Evolutionary conservation across 2,888 invertebrate genomes (phyloP), one percentile per base, ranked within the genome.

Genomic region (Lasioglossum malachurum): DNA sequence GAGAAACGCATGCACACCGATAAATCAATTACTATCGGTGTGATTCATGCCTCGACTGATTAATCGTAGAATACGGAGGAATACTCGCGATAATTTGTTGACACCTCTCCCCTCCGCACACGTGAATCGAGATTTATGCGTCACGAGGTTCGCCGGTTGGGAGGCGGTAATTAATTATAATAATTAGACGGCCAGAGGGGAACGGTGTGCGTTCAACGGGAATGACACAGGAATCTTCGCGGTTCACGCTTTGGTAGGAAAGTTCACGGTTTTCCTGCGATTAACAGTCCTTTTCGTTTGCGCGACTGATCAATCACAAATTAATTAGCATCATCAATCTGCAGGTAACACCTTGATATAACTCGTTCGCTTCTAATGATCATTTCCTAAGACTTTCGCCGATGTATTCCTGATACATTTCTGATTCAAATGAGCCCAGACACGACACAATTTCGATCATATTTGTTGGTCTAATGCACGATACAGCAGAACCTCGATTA

Each of bases 51-150:
- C 31, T 75, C 35, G 14, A 16, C 67, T 53, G 86, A 80, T 85
- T 74, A 86, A 86, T 86, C 80, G 77, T 53, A 60, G 64, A 14
- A 72, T 80, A 57, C 31, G 67, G 10, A 16, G 74, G 74, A 19
- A 80, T 80, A 75, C 60, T 23, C 60, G 78, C 60, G 84, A 78
- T 84, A 83, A 84, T 84, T 84, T 84, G 84, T 84, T 84, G 84
- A 75, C 75, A 75, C 84, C 71, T 75, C 80, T 80, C 44, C 80
- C 75, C 80, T 41, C 27, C 35, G 27, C 23, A 27, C 74, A 46
- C 75, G 82, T n/a, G 82, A 75, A 83, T 57, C 35, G 80, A 79
- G 82, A 83, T 83, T 83, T 83, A 83, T 83, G 75, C 57, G 49
- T 69, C 80, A 27, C 69, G 75, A 53, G 80, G 80, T 27, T 35